A percentile compares a stretch with the other conserved stretches of the same genome.
Evolutionary conservation across 1,140 invertebrate genomes (phyloP).

Genomic region (Rhyzopertha dominica): DNA sequence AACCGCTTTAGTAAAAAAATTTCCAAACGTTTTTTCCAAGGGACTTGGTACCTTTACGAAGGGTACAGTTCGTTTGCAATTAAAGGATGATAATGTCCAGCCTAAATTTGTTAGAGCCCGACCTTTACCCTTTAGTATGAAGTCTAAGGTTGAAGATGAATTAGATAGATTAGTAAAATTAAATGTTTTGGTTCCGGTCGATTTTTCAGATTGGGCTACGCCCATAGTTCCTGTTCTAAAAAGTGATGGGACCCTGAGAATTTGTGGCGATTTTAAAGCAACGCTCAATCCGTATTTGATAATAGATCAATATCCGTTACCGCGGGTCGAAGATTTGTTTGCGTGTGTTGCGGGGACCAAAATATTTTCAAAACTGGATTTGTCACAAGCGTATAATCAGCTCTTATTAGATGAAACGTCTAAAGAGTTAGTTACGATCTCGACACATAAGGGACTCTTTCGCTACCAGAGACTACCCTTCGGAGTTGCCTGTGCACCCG

Average conservation of each 20-base stretch:
- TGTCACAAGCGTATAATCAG: slow-evolving; percentile 38
- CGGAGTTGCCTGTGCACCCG: background rate
- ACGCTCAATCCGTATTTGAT: slow-evolving; percentile 42
- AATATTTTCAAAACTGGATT: slow-evolving; percentile 37
- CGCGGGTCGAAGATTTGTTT: slow-evolving; percentile 37
- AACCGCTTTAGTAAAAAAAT: no score
- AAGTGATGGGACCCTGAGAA: slow-evolving; percentile 9
- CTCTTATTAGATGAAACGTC: slow-evolving; percentile 34
- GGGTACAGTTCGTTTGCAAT: no score
- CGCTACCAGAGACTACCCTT: slow-evolving; percentile 14
- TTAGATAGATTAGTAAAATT: slow-evolving; percentile 4
- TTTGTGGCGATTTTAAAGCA: slow-evolving; percentile 43
- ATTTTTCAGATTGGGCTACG: slow-evolving; percentile 48
- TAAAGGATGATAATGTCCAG: no score
- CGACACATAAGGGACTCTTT: slow-evolving; percentile 29
- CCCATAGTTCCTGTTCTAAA: slow-evolving; percentile 47
- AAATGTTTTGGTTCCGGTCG: slow-evolving; percentile 24
- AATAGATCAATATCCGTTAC: slow-evolving; percentile 38
- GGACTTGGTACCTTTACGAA: no score
- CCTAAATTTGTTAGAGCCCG: no score
- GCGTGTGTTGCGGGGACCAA: slow-evolving; percentile 24
- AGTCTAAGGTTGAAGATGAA: no score
- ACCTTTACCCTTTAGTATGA: no score
- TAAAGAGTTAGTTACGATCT: slow-evolving; percentile 23
- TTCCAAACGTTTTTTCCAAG: no score